phyloP scores from a whole-genome alignment of 2,797 vertebrate species.

The Tamandua tetradactyla region DNA sequence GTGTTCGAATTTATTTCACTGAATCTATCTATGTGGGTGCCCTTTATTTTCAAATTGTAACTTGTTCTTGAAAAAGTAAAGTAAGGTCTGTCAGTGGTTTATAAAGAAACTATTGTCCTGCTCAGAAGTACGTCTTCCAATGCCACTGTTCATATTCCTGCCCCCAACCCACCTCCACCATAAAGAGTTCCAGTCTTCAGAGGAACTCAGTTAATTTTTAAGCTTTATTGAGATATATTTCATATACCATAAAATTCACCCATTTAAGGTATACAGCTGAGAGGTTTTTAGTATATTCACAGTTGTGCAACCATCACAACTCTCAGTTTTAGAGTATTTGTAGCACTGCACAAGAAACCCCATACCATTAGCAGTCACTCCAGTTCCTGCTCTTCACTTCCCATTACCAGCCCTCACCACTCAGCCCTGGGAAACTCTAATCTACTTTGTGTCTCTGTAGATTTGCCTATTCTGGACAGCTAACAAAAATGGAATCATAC shows the following conservation, averaged over 20 bases:
- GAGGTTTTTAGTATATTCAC: neutral
- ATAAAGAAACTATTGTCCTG: neutral
- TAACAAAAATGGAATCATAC: neutral
- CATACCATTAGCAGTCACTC: neutral
- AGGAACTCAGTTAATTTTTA: neutral
- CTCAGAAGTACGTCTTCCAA: neutral
- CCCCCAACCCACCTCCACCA: neutral
- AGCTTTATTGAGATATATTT: neutral
- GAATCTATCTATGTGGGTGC: neutral
- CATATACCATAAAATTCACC: neutral
- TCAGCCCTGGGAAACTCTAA: neutral
- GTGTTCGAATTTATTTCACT: neutral
- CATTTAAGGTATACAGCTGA: neutral
- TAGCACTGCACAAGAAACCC: neutral
- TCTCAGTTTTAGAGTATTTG: neutral
- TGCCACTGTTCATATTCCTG: neutral
- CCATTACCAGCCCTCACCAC: no score
- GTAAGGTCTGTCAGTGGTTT: neutral
- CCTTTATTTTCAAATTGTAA: slow-evolving; percentile 2
- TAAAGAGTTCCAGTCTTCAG: neutral
- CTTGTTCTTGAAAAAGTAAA: slow-evolving; percentile 1
- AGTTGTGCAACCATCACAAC: neutral
- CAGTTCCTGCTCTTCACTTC: neutral
- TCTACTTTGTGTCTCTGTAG: neutral
- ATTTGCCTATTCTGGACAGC: neutral